Conservation (phyloP, 1,140 invertebrate genomes). For the Heliconius eleuchia region DNA sequence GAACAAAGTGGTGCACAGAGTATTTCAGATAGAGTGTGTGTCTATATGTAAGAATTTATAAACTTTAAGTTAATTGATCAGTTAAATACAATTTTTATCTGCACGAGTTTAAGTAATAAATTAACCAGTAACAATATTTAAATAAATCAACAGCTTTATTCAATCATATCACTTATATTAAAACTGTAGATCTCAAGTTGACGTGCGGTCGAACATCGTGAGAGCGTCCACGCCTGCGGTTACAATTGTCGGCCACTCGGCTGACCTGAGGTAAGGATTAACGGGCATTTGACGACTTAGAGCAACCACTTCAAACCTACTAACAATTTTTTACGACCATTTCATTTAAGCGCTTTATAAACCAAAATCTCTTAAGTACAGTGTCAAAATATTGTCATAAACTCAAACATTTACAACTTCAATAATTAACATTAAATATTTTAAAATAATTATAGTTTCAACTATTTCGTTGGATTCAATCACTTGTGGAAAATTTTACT, state of each 20-base stretch:
- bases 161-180: slow-evolving; percentile 3
- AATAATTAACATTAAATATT: background rate
- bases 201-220: slow-evolving; percentile 40
- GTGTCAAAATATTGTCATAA: background rate
- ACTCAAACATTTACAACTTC: background rate
- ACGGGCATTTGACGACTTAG: slow-evolving; percentile 15
- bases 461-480: too few relatives aligned
- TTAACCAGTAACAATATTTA: too few relatives aligned
- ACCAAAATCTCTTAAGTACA: background rate
- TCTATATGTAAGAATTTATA: background rate
- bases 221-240: slow-evolving; percentile 39
- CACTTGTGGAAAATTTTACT: too few relatives aligned
- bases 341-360: background rate
- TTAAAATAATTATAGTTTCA: background rate
- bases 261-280: slow-evolving; percentile 34
- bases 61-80: background rate
- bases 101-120: too few relatives aligned
- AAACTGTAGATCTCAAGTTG: slow-evolving; percentile 32
- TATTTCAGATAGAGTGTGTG: too few relatives aligned
- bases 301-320: background rate
- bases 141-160: background rate
- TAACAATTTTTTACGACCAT: background rate
- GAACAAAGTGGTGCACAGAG: too few relatives aligned
- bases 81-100: background rate
- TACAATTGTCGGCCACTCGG: slow-evolving; percentile 29